Evolutionary conservation across 2,888 invertebrate species (phyloP).

Genomic region (Thymelicus acteon): DNA sequence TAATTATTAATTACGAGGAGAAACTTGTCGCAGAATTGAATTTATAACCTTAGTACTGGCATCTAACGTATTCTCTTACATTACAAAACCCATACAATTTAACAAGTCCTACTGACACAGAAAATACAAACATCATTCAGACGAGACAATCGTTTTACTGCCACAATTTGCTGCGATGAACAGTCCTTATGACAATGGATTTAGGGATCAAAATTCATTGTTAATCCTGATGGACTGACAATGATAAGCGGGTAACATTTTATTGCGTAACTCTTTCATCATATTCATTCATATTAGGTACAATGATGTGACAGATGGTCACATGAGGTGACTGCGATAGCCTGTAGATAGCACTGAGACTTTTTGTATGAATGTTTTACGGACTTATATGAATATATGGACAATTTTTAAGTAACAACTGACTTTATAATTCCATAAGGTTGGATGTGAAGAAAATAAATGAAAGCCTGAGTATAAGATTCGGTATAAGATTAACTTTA

Average conservation of each 20-base stretch:
- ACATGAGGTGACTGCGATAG: not conserved
- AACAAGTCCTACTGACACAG: slow-evolving; percentile 8
- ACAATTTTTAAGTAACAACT: no score
- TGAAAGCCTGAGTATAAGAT: no score
- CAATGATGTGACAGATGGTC: slow-evolving; percentile 11
- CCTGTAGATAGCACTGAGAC: no score
- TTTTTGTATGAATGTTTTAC: no score
- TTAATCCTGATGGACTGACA: not conserved
- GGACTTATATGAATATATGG: no score
- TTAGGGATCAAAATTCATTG: not conserved
- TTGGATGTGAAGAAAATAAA: no score
- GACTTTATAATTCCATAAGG: no score
- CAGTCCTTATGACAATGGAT: not conserved
- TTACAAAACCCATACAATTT: slow-evolving; percentile 5
- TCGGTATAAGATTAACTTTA: no score
- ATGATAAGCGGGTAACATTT: slow-evolving; percentile 2
- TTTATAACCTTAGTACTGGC: no score
- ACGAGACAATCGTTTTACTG: not conserved
- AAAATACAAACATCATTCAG: not conserved
- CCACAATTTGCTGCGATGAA: not conserved
- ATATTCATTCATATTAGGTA: not conserved
- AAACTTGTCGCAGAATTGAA: no score
- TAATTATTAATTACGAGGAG: no score
- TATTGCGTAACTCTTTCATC: slow-evolving; percentile 15
- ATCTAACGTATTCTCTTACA: not conserved